Evolutionary conservation across 2,888 invertebrate genomes (phyloP).

Genomic region (Cosmia pyralina): DNA sequence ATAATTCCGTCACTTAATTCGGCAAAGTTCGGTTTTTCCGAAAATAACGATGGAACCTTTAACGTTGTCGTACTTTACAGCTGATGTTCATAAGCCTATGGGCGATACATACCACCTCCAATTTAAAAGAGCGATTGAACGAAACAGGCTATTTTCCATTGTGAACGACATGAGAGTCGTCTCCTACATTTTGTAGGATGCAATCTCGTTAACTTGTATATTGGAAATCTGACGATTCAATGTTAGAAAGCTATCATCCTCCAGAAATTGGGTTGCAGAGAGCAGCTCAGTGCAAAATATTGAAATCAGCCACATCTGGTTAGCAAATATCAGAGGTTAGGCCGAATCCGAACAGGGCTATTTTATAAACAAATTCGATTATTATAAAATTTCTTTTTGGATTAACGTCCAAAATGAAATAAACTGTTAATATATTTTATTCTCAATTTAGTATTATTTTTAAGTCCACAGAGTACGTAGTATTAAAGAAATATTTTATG

Average conservation of each 20-base stretch:
- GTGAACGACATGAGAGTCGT: background rate
- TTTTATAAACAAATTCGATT: conserved; percentile 1
- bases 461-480: conserved; percentile 43
- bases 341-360: background rate
- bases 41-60: no score
- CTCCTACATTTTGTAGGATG: background rate
- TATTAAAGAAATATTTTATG: conserved; percentile 54
- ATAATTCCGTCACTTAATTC: no score
- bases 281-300: background rate
- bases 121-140: background rate
- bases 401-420: conserved; percentile 15
- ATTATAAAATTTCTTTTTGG: conserved; percentile 12
- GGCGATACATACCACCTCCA: background rate
- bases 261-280: background rate
- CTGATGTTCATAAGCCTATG: no score
- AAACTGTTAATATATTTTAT: conserved; percentile 45
- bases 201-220: background rate
- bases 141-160: background rate
- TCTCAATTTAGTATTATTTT: conserved; percentile 46
- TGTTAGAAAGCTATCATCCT: background rate
- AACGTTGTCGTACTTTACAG: no score
- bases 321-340: background rate
- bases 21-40: no score
- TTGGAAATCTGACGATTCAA: background rate
- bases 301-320: background rate